These are phyloP conservation scores for Drosophila pallidifrons DNA, from an alignment of 1,140 invertebrate species.

Conservation along the genomic window DNA sequence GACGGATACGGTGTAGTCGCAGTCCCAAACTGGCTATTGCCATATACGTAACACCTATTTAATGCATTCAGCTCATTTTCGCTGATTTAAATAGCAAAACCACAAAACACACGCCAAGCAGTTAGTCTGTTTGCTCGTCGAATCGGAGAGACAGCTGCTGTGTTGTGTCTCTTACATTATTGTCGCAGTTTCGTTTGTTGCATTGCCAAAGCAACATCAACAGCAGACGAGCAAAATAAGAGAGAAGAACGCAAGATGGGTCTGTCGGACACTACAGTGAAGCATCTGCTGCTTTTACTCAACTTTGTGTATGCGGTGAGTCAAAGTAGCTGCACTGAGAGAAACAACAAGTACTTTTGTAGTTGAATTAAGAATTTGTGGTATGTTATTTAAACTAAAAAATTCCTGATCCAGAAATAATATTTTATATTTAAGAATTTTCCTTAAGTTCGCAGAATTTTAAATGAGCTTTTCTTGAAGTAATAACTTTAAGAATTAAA, in stretches of 20 bases:
- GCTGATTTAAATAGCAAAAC: conserved; percentile 49
- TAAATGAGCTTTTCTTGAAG: too few relatives aligned
- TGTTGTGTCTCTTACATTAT: neutral
- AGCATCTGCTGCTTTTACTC: conserved; percentile 76
- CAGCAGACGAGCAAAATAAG: neutral
- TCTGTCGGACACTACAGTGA: conserved; percentile 70
- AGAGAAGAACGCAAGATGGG: conserved; percentile 52
- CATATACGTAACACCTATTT: conserved; percentile 62
- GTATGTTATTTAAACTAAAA: too few relatives aligned
- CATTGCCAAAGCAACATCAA: conserved; percentile 35
- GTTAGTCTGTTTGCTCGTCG: conserved; percentile 7
- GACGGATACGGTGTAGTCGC: conserved; percentile 17
- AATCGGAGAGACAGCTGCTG: conserved; percentile 29
- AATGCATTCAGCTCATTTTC: conserved; percentile 50
- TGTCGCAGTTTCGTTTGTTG: conserved; percentile 30
- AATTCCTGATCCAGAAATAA: too few relatives aligned
- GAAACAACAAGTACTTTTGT: too few relatives aligned
- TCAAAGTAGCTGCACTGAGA: conserved; percentile 18
- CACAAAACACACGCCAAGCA: neutral
- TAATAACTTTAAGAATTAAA: too few relatives aligned
- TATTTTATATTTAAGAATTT: too few relatives aligned
- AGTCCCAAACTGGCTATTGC: conserved; percentile 59
- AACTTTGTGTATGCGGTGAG: conserved; percentile 79
- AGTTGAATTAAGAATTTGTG: too few relatives aligned
- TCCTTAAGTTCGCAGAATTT: too few relatives aligned